Evolutionary conservation across 2,113 vertebrate species (phyloP).

Genomic region (Bungarus multicinctus): DNA sequence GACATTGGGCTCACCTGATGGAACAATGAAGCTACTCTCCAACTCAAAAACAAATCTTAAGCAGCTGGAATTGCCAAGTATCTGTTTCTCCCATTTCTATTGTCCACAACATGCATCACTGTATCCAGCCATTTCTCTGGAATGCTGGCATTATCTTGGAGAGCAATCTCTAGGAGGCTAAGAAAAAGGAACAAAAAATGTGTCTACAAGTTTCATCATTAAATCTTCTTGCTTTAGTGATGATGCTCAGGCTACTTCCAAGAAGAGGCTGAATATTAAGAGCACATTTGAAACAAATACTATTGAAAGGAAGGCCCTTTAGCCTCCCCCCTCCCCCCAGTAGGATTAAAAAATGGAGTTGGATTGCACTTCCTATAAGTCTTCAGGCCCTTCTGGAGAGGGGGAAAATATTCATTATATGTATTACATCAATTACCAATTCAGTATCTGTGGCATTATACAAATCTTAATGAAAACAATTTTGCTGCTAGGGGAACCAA

Average conservation of each 20-base stretch:
- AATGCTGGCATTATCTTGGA: neutral
- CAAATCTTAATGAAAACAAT: neutral
- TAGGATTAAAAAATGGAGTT: neutral
- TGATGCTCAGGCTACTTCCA: neutral
- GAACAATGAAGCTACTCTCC: neutral
- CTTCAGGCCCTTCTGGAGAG: neutral
- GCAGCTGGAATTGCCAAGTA: neutral
- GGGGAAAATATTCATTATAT: neutral
- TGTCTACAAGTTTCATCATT: neutral
- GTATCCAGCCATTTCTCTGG: neutral
- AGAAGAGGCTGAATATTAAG: neutral
- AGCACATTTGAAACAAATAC: neutral
- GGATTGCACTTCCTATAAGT: neutral
- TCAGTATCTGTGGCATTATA: neutral
- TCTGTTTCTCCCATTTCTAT: neutral
- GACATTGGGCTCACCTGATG: neutral
- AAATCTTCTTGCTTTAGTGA: neutral
- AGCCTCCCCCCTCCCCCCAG: neutral
- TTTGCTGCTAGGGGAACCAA: neutral
- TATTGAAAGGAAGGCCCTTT: neutral
- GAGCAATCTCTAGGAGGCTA: neutral
- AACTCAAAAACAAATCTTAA: neutral
- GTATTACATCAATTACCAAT: neutral
- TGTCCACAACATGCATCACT: neutral
- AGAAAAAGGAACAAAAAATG: neutral